phyloP scores from a whole-genome alignment of 2,797 vertebrate species.

The Ispidina lecontei region DNA sequence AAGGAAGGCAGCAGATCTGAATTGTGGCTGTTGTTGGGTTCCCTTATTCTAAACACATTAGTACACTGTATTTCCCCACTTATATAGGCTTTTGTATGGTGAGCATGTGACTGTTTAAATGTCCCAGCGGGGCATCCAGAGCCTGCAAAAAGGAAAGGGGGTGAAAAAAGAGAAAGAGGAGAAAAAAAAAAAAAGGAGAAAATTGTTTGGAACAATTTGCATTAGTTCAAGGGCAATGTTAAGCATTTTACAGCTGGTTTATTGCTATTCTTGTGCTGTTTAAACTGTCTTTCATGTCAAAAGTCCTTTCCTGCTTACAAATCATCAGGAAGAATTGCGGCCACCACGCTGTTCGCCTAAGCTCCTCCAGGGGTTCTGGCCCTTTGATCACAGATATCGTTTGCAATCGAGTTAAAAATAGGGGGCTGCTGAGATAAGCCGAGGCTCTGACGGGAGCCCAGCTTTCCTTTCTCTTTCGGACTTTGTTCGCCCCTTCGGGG shows the following conservation, averaged over 20 bases:
- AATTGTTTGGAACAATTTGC: conserved; percentile 83
- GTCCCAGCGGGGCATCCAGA: conserved; percentile 85
- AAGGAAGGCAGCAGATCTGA: conserved; percentile 52
- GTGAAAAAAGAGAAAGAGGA: neutral
- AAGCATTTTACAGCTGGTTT: conserved; percentile 89
- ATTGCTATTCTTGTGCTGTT: conserved; percentile 88
- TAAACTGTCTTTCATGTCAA: conserved; percentile 91
- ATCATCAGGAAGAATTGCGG: conserved; percentile 87
- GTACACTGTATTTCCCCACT: conserved; percentile 80
- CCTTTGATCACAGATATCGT: conserved; percentile 90
- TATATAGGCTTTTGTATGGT: conserved; percentile 84
- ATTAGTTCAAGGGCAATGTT: conserved; percentile 88
- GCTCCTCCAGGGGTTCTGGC: conserved; percentile 83
- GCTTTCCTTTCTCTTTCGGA: conserved; percentile 74
- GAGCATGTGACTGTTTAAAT: conserved; percentile 87
- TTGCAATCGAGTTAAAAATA: conserved; percentile 85
- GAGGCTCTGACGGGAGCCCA: conserved; percentile 68
- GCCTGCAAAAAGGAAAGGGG: conserved; percentile 72
- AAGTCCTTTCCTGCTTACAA: conserved; percentile 94
- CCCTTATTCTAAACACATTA: conserved; percentile 78
- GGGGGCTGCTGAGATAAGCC: conserved; percentile 81
- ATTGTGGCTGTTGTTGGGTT: conserved; percentile 39
- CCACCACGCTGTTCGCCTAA: conserved; percentile 82
- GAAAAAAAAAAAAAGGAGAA: conserved; percentile 67
- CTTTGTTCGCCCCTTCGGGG: conserved; percentile 72